Conservation (phyloP, 2,113 vertebrate species). For the Conger conger region DNA sequence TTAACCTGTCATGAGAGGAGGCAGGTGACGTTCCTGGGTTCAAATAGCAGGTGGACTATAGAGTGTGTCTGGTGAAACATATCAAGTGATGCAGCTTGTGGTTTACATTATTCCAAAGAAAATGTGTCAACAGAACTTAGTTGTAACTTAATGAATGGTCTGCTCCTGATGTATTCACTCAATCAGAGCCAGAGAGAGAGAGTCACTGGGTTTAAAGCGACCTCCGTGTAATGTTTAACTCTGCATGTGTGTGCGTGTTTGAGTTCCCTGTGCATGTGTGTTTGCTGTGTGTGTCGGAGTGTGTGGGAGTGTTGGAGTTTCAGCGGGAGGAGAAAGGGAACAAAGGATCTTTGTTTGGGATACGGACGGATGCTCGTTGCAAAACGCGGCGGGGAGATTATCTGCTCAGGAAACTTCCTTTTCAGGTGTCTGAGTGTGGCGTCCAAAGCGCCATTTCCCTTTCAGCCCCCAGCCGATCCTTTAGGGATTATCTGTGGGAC, state of each 20-base stretch:
- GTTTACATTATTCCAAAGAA: neutral
- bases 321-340: neutral
- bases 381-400: neutral
- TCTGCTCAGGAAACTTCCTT: neutral
- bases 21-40: neutral
- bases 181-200: neutral
- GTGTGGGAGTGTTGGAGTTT: neutral
- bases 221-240: slow-evolving; percentile 11
- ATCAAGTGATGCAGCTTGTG: neutral
- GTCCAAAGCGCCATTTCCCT: neutral
- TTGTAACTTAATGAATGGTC: neutral
- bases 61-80: neutral
- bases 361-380: neutral
- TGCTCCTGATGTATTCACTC: neutral
- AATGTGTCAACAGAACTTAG: neutral
- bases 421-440: neutral
- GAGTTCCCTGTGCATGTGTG: slow-evolving; percentile 5
- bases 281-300: neutral
- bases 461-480: neutral
- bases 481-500: neutral
- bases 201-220: neutral
- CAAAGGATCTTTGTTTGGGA: slow-evolving; percentile 12
- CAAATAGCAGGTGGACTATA: neutral
- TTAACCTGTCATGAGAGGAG: neutral
- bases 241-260: slow-evolving; percentile 1